Evolutionary conservation across 1,140 invertebrate genomes (phyloP), one percentile per base, ranked within the genome.

Genomic region (Aphelinus certus): DNA sequence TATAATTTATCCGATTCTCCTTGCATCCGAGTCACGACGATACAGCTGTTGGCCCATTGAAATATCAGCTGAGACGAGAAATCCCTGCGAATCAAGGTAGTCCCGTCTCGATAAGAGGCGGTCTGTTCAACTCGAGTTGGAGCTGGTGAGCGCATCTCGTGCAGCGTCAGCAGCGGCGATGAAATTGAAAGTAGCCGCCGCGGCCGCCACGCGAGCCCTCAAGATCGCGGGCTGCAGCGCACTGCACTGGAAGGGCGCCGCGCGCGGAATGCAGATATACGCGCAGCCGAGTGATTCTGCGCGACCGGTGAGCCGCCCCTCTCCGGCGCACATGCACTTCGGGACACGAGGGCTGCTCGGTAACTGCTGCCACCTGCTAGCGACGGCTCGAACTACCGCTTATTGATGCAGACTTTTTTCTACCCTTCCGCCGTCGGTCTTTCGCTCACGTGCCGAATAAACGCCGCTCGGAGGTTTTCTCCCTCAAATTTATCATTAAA

Each of bases 371-470:
- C 71, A 9, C 47, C 71, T 73, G 46, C 4, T 7, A 55, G 56
- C 7, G 43, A 56, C 51, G 60, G 26, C 61, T 61, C 46, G 2
- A 71, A 71, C 3, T 43, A 55, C 9, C 48, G 55, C 47, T 71
- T 71, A 71, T 71, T 55, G 70, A 71, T 64, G 60, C 10, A 53
- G 49, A 71, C 4, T 71, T 71, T 64, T 71, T 71, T 70, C 42
- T 7, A 46, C 26, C 7, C 9, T 10, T 5, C 62, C 3, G 51
- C 47, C 26, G 26, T 26, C 26, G 26, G 26, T 26, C 26, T 26
- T 26, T 26, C 26, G 26, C 26, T 26, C 26, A 26, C 26, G 26
- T 26, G 26, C 26, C 26, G 26, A 26, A 26, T 26, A 26, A 26
- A 26, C 26, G 26, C 26, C 26, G 26, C 26, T 26, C 26, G 26